Evolutionary conservation across 2,113 vertebrate genomes (phyloP), one percentile per base, ranked within the genome.

Genomic region (Petromus typicus): DNA sequence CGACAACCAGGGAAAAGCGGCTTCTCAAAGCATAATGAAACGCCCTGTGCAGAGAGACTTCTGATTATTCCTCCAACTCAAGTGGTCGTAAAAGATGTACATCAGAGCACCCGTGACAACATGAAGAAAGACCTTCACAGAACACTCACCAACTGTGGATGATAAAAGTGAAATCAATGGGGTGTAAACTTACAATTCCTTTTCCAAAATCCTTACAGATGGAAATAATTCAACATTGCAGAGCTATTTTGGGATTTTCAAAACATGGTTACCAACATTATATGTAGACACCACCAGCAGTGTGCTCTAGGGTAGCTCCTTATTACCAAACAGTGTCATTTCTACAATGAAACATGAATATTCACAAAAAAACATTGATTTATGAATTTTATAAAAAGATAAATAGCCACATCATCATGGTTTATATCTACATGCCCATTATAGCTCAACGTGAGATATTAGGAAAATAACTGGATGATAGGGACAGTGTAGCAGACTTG

Each of bases 341-440:
- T 89, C 7, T 71, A 48, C 7, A 69, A 7, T 76, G 34, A 84
- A 89, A 94, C 11, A 71, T 51, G 40, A 75, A 69, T 30, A 22
- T 37, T 90, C 56, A 45, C 11, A 73, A 22, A 90, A 93, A 89
- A 87, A 48, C 10, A 10, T 67, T 76, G 5, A n/a, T 94, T 93
- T 88, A 80, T 25, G 90, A 86, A 78, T 43, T 73, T 64, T 61
- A 37, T 20, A 40, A 85, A 61, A 85, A 64, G 8, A 37, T 56
- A 86, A 89, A 76, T 69, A 80, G 23, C 9, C 30, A 82, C 5
- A 45, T 43, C n/a, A 1, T 66, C 73, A 80, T 54, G 30, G 1
- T 73, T 73, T 75, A 14, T 30, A 75, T 75, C 12, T 7, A 75
- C 5, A 30, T 30, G 25, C 25, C 25, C 25, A 6, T 23, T 16